Evolutionary conservation across 2,113 vertebrate genomes (phyloP), one percentile per base, ranked within the genome.

Genomic region (Solenodon paradoxus): DNA sequence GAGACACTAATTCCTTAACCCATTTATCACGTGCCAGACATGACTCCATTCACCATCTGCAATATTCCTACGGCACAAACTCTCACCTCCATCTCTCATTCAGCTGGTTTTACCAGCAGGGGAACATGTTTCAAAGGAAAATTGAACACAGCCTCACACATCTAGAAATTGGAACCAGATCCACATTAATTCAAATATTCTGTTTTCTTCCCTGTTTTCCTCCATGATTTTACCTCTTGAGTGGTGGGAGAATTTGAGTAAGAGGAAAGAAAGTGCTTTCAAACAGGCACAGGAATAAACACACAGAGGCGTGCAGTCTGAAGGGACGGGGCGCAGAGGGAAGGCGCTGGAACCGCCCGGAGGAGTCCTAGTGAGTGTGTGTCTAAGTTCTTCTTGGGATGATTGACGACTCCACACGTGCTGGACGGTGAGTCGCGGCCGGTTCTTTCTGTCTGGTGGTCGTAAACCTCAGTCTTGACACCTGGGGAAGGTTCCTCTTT

Each of bases 1-100:
- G 2, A 20, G n/a, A n/a, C 20, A 8, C 16, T 1, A 53, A 11
- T 2, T 19, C n/a, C 7, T 28, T 10, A n/a, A 35, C 9, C n/a
- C 32, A 4, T 11, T 16, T 15, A 9, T 3, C 13, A 4, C 0
- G 0, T 2, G 22, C 35, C 12, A 15, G 30, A 2, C 4, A 0
- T 0, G 13, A n/a, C 6, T 49, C 24, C 22, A 1, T 10, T 49
- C 38, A 11, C 9, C 3, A 7, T 6, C 1, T 3, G 2, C 16
- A 1, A 0, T 12, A 5, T 9, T 20, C 12, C 11, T 19, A 1
- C 45, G 1, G 13, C 57, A 13, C 26, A 4, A 22, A 53, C n/a
- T n/a, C n/a, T n/a, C n/a, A n/a, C n/a, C n/a, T n/a, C n/a, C n/a
- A n/a, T n/a, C 5, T n/a, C 55, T 20, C 49, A 10, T 12, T 7